Evolutionary conservation across 2,888 invertebrate species (phyloP).

Genomic region (Andrena hattorfiana): DNA sequence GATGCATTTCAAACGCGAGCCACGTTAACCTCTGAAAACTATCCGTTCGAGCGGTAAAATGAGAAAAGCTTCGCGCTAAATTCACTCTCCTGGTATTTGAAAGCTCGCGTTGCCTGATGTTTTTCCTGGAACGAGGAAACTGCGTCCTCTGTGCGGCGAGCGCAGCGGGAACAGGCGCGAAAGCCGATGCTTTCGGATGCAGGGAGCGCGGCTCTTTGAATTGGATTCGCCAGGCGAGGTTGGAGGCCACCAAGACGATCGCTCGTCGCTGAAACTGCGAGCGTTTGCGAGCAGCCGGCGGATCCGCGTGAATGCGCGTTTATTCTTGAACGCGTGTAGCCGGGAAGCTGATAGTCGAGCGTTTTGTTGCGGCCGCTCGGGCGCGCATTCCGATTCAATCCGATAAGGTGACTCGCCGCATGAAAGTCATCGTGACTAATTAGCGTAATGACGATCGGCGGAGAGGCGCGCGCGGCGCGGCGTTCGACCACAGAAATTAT

Average conservation of each 20-base stretch:
- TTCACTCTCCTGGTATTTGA: slow-evolving; percentile 23
- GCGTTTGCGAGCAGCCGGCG: neutral
- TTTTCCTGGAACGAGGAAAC: slow-evolving; percentile 1
- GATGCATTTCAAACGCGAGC: slow-evolving; percentile 23
- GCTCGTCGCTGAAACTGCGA: slow-evolving; percentile 7
- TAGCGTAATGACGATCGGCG: slow-evolving; percentile 71
- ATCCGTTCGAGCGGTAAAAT: slow-evolving; percentile 17
- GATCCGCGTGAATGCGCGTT: slow-evolving; percentile 26
- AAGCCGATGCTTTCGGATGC: neutral
- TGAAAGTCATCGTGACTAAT: slow-evolving; percentile 73
- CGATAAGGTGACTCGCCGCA: slow-evolving; percentile 53
- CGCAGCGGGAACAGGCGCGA: slow-evolving; percentile 2
- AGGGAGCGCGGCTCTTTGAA: slow-evolving; percentile 18
- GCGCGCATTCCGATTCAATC: slow-evolving; percentile 55
- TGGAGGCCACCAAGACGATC: slow-evolving; percentile 5
- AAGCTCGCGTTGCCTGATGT: slow-evolving; percentile 9
- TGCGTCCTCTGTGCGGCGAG: neutral
- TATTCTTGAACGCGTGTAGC: slow-evolving; percentile 20
- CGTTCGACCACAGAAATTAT: slow-evolving; percentile 50
- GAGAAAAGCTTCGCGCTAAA: slow-evolving; percentile 23
- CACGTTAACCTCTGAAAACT: slow-evolving; percentile 39
- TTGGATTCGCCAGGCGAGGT: neutral
- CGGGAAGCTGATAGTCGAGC: slow-evolving; percentile 2
- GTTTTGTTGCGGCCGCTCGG: slow-evolving; percentile 24
- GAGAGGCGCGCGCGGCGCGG: neutral